Conservation (phyloP, 2,888 invertebrate genomes). For the Agrochola circellaris region DNA sequence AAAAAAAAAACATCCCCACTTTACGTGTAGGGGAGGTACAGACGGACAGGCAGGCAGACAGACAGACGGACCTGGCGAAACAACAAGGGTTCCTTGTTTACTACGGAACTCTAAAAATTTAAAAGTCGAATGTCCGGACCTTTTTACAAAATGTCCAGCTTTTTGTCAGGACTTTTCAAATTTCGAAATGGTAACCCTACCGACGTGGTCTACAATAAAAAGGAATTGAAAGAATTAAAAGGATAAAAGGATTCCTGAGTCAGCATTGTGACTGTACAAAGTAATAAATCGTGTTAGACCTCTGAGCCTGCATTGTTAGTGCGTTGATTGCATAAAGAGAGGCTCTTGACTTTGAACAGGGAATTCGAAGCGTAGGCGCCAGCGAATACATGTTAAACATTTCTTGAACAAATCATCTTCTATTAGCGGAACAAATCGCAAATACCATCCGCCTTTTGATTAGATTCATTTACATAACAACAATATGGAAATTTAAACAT, state of each 20-base stretch:
- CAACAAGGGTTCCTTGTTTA: too few relatives aligned
- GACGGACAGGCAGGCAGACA: too few relatives aligned
- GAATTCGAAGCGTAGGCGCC: slow-evolving; percentile 43
- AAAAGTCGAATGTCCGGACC: background rate
- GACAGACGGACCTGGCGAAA: too few relatives aligned
- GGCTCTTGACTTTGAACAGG: slow-evolving; percentile 23
- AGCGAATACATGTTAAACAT: slow-evolving; percentile 15
- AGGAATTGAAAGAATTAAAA: slow-evolving; percentile 9
- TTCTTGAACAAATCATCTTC: slow-evolving; percentile 30
- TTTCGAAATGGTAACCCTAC: background rate
- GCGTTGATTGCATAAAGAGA: slow-evolving; percentile 43
- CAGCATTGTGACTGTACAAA: slow-evolving; percentile 30
- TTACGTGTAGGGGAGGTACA: too few relatives aligned
- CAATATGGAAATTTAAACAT: background rate
- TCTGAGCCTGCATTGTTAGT: slow-evolving; percentile 40
- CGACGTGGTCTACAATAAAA: slow-evolving; percentile 11
- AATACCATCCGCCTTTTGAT: slow-evolving; percentile 9
- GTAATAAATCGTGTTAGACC: slow-evolving; percentile 53
- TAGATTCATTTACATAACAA: slow-evolving; percentile 16
- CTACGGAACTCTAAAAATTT: too few relatives aligned
- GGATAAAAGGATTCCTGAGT: slow-evolving; percentile 45
- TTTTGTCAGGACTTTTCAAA: background rate
- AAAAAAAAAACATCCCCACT: too few relatives aligned
- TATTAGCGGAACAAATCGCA: slow-evolving; percentile 15
- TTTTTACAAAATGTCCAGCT: background rate